Evolutionary conservation across 2,888 invertebrate species (phyloP).

Genomic region (Dermolepida albohirtum): DNA sequence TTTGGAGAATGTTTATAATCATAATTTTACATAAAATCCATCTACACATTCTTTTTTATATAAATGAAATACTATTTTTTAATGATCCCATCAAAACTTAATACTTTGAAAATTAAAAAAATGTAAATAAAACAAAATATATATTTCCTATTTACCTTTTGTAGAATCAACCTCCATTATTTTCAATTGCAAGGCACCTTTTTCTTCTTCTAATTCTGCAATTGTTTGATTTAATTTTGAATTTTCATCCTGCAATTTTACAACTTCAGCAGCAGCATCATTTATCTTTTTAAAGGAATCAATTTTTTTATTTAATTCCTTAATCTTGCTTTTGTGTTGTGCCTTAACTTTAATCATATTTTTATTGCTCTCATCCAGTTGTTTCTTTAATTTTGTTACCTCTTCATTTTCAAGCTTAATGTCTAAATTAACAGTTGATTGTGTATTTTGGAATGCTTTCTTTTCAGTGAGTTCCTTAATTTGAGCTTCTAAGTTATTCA

Average conservation of each 20-base stretch:
- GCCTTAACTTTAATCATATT: constrained; percentile 82
- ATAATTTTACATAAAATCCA: too few species aligned
- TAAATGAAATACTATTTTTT: background rate
- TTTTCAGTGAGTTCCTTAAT: constrained; percentile 65
- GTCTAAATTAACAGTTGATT: constrained; percentile 58
- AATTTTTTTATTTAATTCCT: constrained; percentile 81
- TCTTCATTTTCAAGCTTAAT: constrained; percentile 57
- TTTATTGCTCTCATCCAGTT: constrained; percentile 81
- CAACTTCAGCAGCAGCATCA: constrained; percentile 76
- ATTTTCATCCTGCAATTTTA: constrained; percentile 73
- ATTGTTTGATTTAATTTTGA: constrained; percentile 78
- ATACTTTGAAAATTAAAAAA: too few species aligned
- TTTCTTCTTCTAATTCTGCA: constrained; percentile 86
- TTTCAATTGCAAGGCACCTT: constrained; percentile 86
- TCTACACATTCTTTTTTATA: too few species aligned
- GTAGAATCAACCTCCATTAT: constrained; percentile 83
- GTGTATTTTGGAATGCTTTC: constrained; percentile 68
- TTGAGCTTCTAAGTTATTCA: constrained; percentile 43
- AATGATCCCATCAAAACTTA: background rate
- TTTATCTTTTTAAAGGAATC: constrained; percentile 75
- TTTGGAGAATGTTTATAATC: too few species aligned
- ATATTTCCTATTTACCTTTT: constrained; percentile 66
- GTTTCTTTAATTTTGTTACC: constrained; percentile 72
- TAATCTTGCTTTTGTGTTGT: constrained; percentile 77
- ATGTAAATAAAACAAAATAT: too few species aligned